Evolutionary conservation across 2,113 vertebrate genomes (phyloP).

Genomic region (Tursiops truncatus): DNA sequence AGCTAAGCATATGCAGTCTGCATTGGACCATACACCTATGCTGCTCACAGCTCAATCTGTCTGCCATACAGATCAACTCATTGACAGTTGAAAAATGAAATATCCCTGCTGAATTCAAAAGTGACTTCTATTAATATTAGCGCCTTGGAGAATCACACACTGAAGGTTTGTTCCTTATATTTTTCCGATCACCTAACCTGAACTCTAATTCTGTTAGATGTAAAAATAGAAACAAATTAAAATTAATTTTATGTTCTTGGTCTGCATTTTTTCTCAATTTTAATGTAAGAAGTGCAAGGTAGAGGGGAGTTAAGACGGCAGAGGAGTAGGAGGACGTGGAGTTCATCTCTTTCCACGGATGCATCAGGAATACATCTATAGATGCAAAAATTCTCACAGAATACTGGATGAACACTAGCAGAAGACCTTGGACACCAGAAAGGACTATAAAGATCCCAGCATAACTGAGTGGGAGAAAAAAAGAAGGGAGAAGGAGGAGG

Average conservation of each 20-base stretch:
- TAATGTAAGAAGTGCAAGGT: background rate
- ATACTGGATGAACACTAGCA: no score
- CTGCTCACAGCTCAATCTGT: background rate
- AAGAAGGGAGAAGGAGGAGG: no score
- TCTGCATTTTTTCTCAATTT: background rate
- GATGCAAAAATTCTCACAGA: no score
- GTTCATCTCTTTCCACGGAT: no score
- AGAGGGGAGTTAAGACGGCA: no score
- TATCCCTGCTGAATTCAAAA: background rate
- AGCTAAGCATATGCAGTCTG: background rate
- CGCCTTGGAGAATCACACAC: background rate
- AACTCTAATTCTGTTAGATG: background rate
- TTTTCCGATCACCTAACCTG: background rate
- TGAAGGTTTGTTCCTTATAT: background rate
- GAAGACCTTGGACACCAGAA: no score
- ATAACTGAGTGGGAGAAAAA: no score
- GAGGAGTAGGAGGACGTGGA: no score
- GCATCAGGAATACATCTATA: no score
- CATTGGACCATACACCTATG: background rate
- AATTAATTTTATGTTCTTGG: background rate
- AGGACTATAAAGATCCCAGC: no score
- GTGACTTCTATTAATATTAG: background rate
- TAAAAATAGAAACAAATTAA: background rate
- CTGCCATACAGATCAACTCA: background rate
- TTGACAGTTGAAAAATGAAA: background rate